Percentiles rank a stretch among this genome's conserved stretches.
phyloP scores from a whole-genome alignment of 2,888 invertebrate species.

The Patella pellucida region DNA sequence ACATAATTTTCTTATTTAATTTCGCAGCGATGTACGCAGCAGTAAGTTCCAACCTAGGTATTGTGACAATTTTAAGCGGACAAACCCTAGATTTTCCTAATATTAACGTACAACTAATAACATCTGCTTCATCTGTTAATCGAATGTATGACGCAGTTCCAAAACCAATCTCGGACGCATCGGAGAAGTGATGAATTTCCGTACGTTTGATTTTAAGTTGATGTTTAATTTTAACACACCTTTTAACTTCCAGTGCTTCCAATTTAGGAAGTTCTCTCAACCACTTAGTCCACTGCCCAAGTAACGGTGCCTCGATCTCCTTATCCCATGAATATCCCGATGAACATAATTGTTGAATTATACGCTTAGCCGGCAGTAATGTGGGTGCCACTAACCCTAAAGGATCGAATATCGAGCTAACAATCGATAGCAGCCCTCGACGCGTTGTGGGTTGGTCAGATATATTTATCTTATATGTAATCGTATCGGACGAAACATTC shows the following conservation, averaged over 20 bases:
- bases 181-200: conserved; percentile 36
- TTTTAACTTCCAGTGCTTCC: conserved; percentile 24
- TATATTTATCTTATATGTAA: conserved; percentile 31
- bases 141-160: conserved; percentile 33
- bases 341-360: conserved; percentile 36
- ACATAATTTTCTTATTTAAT: conserved; percentile 22
- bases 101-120: conserved; percentile 15
- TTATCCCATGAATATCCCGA: conserved; percentile 38
- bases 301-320: conserved; percentile 16
- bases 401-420: conserved; percentile 41
- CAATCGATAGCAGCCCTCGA: conserved; percentile 34
- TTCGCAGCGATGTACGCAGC: conserved; percentile 27
- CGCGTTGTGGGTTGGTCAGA: conserved; percentile 30
- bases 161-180: conserved; percentile 34
- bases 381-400: conserved; percentile 37
- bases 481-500: conserved; percentile 30
- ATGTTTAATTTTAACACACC: conserved; percentile 31
- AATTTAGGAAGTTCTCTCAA: conserved; percentile 24
- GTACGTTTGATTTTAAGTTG: conserved; percentile 15
- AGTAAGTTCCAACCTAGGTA: conserved; percentile 25
- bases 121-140: conserved; percentile 18
- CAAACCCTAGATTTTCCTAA: conserved; percentile 31
- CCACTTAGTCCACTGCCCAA: conserved; percentile 36
- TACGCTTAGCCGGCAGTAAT: conserved; percentile 29
- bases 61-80: conserved; percentile 27